Conservation (phyloP, 2,797 vertebrate species). For the Distichodus sexfasciatus region DNA sequence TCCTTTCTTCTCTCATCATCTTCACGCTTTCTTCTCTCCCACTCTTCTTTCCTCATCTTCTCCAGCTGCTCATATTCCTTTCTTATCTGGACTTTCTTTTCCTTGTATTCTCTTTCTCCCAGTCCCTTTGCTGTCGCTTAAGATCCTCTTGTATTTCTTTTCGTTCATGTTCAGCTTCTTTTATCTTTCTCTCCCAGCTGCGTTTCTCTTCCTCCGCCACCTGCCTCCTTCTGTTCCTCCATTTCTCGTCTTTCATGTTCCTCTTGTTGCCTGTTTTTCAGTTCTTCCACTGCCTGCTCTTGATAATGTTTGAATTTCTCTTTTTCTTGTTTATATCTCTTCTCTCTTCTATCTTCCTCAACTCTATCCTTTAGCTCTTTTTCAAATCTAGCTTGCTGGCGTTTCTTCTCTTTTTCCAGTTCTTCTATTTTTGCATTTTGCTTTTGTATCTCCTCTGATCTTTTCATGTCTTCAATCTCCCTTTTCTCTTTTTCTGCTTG, state of each 20-base stretch:
- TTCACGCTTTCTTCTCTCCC: not conserved
- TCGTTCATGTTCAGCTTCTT: not conserved
- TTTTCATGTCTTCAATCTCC: not conserved
- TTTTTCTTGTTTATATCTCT: not conserved
- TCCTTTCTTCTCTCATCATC: not conserved
- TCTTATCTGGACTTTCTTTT: not conserved
- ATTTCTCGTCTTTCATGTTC: not conserved
- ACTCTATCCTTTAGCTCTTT: not conserved
- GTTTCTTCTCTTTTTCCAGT: not conserved
- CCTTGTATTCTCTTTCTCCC: not conserved
- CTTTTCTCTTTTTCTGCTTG: not conserved
- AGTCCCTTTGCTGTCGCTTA: not conserved
- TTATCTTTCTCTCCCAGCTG: not conserved
- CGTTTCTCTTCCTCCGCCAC: conserved; percentile 9
- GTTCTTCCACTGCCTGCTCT: not conserved
- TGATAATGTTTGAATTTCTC: not conserved
- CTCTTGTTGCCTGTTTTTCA: not conserved
- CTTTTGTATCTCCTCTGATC: too few species aligned
- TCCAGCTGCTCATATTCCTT: not conserved
- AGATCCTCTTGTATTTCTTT: not conserved
- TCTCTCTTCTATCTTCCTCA: conserved; percentile 1
- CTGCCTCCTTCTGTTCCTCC: not conserved
- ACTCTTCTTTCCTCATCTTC: not conserved
- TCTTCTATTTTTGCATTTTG: not conserved
- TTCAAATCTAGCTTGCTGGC: conserved; percentile 6